These are phyloP conservation scores for Felis chaus DNA, from an alignment of 2,113 vertebrate species.

Conservation along the genomic window DNA sequence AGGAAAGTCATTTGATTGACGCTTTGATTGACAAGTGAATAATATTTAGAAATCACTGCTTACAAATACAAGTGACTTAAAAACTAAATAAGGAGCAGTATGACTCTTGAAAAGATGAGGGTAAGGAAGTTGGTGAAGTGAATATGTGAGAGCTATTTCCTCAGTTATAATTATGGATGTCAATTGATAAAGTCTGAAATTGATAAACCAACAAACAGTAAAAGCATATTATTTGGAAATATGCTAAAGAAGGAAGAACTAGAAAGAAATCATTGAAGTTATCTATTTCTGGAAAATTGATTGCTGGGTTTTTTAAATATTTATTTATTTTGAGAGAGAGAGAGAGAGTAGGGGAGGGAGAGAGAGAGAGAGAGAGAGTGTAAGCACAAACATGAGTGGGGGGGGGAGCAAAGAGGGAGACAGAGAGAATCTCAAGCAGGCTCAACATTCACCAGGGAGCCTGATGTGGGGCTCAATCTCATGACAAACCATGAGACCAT, in stretches of 20 bases:
- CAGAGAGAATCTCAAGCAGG: too few relatives aligned
- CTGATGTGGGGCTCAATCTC: too few relatives aligned
- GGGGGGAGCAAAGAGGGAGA: too few relatives aligned
- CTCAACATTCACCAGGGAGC: too few relatives aligned
- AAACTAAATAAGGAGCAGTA: not conserved
- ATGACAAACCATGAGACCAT: too few relatives aligned
- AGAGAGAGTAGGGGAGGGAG: too few relatives aligned
- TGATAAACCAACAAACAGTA: slow-evolving; percentile 3
- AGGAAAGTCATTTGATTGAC: not conserved
- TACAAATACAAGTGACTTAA: not conserved
- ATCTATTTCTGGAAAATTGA: not conserved
- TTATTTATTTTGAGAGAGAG: too few relatives aligned
- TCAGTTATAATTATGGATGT: not conserved
- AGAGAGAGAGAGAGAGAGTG: too few relatives aligned
- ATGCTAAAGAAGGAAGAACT: not conserved
- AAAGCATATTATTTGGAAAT: slow-evolving; percentile 11
- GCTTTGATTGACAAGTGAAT: not conserved
- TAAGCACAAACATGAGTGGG: too few relatives aligned
- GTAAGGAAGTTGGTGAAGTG: not conserved
- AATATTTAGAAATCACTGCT: not conserved
- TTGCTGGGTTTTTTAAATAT: not conserved
- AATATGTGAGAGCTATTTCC: not conserved
- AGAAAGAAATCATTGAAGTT: not conserved
- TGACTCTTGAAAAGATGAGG: not conserved
- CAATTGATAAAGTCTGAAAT: not conserved